Evolutionary conservation across 53 echinoderm and acorn worm species (phyloP), one percentile per base, ranked within the genome.

Genomic region (Luidia sarsii): DNA sequence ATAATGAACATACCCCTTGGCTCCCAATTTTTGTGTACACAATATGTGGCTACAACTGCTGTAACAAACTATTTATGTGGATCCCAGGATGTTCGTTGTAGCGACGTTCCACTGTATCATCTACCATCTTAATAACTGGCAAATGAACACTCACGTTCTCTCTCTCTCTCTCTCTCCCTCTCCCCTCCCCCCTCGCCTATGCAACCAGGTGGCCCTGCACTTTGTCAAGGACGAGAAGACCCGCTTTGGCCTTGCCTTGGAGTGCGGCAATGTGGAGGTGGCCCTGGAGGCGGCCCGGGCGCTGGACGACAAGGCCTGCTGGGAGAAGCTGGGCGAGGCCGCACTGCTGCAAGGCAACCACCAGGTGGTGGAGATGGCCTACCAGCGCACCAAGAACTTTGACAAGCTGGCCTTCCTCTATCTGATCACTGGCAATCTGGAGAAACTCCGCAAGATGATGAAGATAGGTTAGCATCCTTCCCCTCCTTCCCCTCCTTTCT

Each of bases 331-430:
- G 3, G 99, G 99, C 32, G 99, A 99, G 82, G 91, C 93, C n/a
- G 99, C 99, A 18, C 87, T 99, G 19, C 80, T 94, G 29, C 99
- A 99, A 25, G 99, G 99, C 39, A 99, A 99, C 91, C 99, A 99
- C 66, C 99, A 99, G 68, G 93, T 99, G 52, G 94, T 99, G 28
- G 99, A 99, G 85, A 99, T 99, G 99, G 91, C 99, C 19, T 99
- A 99, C 89, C 99, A 99, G 87, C 81, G 99, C 21, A 99, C 99
- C 82, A 99, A 99, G 91, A 99, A 99, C 89, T 99, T 99, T 94
- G 99, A 99, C 85, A 99, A 99, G 67, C 85, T 99, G 14, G 75
- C 99, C 43, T 99, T 99, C 91, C 91, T 99, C 64, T 99, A 99
- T 61, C 85, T 99, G 50, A 99, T 99, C 89, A 99, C 94, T 25